Conservation (phyloP, 2,888 invertebrate genomes). For the Drosophila meridiana region DNA sequence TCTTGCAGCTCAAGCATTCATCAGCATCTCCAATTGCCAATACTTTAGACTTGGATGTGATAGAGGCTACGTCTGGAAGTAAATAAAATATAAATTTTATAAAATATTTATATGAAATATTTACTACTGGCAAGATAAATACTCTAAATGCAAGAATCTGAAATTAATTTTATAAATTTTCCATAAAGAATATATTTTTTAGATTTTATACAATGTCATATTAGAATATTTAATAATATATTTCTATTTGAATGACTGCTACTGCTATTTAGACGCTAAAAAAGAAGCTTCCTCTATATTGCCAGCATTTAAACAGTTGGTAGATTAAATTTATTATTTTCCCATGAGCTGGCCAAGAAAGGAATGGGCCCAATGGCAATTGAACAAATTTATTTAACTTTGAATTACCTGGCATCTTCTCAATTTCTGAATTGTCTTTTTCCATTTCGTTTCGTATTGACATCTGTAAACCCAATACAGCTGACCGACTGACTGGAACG, state of each 20-base stretch:
- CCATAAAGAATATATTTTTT: background rate
- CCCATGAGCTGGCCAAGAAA: background rate
- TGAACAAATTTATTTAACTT: background rate
- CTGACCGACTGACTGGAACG: background rate
- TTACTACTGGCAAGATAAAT: background rate
- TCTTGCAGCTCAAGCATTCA: background rate
- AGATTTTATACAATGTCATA: too few species aligned
- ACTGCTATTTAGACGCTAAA: too few species aligned
- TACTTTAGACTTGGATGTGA: conserved; percentile 9
- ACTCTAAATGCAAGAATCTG: background rate
- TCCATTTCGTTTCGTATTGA: conserved; percentile 18
- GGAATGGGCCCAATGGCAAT: too few species aligned
- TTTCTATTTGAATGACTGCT: too few species aligned
- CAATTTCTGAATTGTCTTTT: background rate
- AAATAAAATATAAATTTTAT: background rate
- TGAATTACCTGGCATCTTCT: conserved; percentile 5
- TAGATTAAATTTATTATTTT: background rate
- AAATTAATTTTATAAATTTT: background rate
- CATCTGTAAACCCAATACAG: background rate
- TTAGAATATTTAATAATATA: too few species aligned
- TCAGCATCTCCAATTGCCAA: conserved; percentile 30
- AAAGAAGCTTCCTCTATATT: too few species aligned
- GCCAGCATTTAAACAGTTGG: too few species aligned
- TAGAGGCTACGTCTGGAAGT: background rate
- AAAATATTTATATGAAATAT: background rate